Evolutionary conservation across 2,888 invertebrate species (phyloP).

Genomic region (Watsonalla cultraria): DNA sequence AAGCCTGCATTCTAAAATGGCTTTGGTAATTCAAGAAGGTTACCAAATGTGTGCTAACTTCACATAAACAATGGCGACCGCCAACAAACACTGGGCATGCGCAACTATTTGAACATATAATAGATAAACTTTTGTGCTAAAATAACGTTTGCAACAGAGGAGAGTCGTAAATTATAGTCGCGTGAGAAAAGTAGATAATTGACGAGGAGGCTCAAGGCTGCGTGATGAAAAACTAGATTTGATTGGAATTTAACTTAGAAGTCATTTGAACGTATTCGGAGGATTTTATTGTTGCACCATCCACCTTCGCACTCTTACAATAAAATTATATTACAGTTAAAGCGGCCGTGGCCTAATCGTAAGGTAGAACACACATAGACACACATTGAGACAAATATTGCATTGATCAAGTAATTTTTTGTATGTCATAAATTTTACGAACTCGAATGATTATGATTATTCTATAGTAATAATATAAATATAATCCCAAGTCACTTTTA

Average conservation of each 20-base stretch:
- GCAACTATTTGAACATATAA: constrained; percentile 42
- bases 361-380: too few species aligned
- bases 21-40: constrained; percentile 46
- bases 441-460: too few species aligned
- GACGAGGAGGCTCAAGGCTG: constrained; percentile 44
- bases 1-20: constrained; percentile 31
- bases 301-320: not conserved
- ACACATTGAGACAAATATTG: too few species aligned
- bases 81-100: constrained; percentile 27
- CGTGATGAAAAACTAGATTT: constrained; percentile 39
- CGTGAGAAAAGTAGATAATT: constrained; percentile 44
- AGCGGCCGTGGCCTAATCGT: too few species aligned
- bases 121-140: constrained; percentile 37
- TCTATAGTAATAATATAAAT: too few species aligned
- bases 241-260: constrained; percentile 27
- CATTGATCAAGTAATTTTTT: too few species aligned
- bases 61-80: constrained; percentile 57
- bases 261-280: too few species aligned
- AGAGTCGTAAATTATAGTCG: constrained; percentile 31
- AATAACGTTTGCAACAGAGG: constrained; percentile 29
- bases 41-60: constrained; percentile 53
- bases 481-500: too few species aligned
- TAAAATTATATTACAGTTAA: not conserved
- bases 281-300: too few species aligned
- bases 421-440: too few species aligned